A percentile compares a stretch with the other conserved stretches of the same genome.
Evolutionary conservation across 2,888 invertebrate species (phyloP).

Genomic region (Lasioglossum figueresi): DNA sequence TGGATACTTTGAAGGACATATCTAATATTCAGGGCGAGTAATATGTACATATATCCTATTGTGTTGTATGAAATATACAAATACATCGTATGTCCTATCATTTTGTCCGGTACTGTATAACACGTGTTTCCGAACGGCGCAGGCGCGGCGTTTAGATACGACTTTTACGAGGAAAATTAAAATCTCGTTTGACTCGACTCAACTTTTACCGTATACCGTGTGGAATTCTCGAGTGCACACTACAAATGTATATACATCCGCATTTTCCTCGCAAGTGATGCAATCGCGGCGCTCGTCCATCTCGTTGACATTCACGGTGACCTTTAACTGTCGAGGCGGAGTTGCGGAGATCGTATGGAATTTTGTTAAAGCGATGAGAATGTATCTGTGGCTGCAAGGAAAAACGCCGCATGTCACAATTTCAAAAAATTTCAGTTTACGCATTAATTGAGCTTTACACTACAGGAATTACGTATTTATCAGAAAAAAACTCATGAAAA

Average conservation of each 20-base stretch:
- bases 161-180: background rate
- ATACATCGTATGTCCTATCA: too few species aligned
- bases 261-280: background rate
- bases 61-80: too few species aligned
- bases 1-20: too few species aligned
- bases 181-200: background rate
- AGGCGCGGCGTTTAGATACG: background rate
- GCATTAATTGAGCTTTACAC: too few species aligned
- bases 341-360: background rate
- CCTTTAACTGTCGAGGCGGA: background rate
- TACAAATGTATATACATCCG: background rate
- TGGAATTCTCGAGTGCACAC: background rate
- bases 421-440: too few species aligned
- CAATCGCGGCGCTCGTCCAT: background rate
- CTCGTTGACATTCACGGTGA: constrained; percentile 4
- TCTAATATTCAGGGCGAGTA: too few species aligned
- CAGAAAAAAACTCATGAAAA: too few species aligned
- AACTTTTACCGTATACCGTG: background rate
- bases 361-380: background rate
- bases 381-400: too few species aligned
- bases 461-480: too few species aligned
- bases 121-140: background rate
- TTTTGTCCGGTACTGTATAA: too few species aligned
- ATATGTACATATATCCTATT: too few species aligned
- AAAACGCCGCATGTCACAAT: too few species aligned